phyloP scores from a whole-genome alignment of 1,140 invertebrate genomes.

The Idris sp. region DNA sequence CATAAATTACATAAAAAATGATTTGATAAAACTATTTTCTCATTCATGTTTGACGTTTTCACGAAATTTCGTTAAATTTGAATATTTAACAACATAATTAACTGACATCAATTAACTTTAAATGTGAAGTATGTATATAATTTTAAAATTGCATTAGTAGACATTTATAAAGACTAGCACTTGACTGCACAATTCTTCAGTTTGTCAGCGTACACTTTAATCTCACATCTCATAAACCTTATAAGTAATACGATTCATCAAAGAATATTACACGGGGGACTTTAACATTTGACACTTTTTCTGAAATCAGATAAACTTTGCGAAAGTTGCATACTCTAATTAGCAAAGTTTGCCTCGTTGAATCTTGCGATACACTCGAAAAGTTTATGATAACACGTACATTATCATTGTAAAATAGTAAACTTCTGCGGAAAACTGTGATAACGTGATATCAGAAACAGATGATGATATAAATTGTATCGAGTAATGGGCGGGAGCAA shows the following conservation, averaged over 20 bases:
- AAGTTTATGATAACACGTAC: slow-evolving; percentile 30
- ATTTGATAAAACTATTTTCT: no score
- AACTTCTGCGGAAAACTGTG: slow-evolving; percentile 28
- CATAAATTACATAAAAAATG: no score
- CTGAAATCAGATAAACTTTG: slow-evolving; percentile 38
- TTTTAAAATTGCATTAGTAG: no score
- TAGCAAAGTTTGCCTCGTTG: slow-evolving; percentile 24
- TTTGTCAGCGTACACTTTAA: slow-evolving; percentile 34
- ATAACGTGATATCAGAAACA: slow-evolving; percentile 28
- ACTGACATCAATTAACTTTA: no score
- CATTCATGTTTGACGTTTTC: no score
- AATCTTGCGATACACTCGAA: slow-evolving; percentile 22
- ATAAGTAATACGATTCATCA: slow-evolving; percentile 26
- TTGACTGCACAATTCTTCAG: no score
- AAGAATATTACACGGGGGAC: slow-evolving; percentile 30
- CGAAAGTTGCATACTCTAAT: slow-evolving; percentile 23
- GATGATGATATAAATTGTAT: slow-evolving; percentile 34
- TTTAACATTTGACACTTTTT: slow-evolving; percentile 25
- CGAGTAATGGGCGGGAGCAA: slow-evolving; percentile 9
- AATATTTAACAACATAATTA: no score
- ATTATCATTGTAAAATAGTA: slow-evolving; percentile 29
- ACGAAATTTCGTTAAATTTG: no score
- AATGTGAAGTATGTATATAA: no score
- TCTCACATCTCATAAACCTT: slow-evolving; percentile 23
- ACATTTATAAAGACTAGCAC: no score